These are phyloP conservation scores for Scaeva pyrastri DNA, from an alignment of 2,888 invertebrate species.

Conservation along the genomic window DNA sequence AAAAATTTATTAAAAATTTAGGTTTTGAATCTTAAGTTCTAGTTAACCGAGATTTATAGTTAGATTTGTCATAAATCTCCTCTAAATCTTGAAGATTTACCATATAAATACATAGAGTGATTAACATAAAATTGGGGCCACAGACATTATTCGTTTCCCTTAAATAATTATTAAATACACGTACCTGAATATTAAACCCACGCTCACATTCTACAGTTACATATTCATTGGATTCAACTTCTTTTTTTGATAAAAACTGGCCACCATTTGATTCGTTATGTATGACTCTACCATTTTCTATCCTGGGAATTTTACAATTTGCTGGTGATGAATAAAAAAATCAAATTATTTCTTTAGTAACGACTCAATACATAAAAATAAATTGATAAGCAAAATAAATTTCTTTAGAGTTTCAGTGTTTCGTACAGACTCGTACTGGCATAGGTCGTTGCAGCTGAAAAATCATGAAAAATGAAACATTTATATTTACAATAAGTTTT, in stretches of 20 bases:
- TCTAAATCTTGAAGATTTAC: too few species aligned
- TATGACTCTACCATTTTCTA: constrained; percentile 51
- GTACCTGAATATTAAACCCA: constrained; percentile 84
- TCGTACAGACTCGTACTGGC: background rate
- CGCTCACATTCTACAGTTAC: constrained; percentile 89
- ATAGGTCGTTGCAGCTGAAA: too few species aligned
- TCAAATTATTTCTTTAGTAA: background rate
- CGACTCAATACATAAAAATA: background rate
- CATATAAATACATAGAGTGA: too few species aligned
- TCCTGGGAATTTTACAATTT: constrained; percentile 40
- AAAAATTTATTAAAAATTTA: background rate
- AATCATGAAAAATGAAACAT: too few species aligned
- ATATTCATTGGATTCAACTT: constrained; percentile 87
- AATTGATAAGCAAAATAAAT: background rate
- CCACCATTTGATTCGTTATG: constrained; percentile 36
- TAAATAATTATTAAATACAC: background rate
- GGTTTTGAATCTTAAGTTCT: too few species aligned
- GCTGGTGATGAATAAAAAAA: constrained; percentile 7
- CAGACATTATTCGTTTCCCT: too few species aligned
- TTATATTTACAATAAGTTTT: too few species aligned
- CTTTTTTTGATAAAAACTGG: constrained; percentile 78
- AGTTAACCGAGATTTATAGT: too few species aligned
- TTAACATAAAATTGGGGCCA: too few species aligned
- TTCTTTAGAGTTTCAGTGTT: constrained; percentile 35
- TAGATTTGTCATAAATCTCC: too few species aligned